These are phyloP conservation scores for Morone chrysops DNA, from an alignment of 2,113 vertebrate genomes.

Conservation along the genomic window DNA sequence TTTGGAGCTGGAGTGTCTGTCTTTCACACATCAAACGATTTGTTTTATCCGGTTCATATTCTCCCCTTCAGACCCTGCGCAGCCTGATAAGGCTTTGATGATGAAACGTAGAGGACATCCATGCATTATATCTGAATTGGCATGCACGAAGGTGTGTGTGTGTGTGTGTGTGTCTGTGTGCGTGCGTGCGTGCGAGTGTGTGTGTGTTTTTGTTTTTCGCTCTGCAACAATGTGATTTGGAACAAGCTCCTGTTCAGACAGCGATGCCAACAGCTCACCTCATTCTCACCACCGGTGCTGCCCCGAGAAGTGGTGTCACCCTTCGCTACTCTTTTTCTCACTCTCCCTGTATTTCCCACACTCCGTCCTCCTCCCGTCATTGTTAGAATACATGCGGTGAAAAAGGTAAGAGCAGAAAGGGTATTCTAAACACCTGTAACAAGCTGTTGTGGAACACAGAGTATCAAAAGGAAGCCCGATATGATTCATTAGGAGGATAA, in stretches of 20 bases:
- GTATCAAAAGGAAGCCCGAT: constrained; percentile 15
- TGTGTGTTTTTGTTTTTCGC: constrained; percentile 45
- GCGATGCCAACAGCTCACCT: constrained; percentile 45
- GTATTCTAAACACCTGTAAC: constrained; percentile 37
- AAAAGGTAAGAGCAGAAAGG: constrained; percentile 18
- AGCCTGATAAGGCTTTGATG: constrained; percentile 85
- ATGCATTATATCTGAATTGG: constrained; percentile 81
- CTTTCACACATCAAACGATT: constrained; percentile 89
- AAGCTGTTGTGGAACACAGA: constrained; percentile 17
- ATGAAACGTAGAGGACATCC: constrained; percentile 88
- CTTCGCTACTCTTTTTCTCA: constrained; percentile 14
- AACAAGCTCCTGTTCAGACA: constrained; percentile 53
- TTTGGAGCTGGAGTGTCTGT: constrained; percentile 85
- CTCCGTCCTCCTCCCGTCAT: neutral
- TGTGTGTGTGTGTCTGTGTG: constrained; percentile 29
- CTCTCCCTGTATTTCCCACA: neutral
- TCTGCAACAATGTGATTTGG: constrained; percentile 73
- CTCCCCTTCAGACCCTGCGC: constrained; percentile 82
- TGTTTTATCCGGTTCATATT: constrained; percentile 88
- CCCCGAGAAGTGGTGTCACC: constrained; percentile 44
- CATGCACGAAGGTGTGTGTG: constrained; percentile 70
- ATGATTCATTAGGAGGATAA: constrained; percentile 10
- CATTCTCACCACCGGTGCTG: constrained; percentile 62
- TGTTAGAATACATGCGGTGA: constrained; percentile 17
- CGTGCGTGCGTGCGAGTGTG: constrained; percentile 5